These are phyloP conservation scores for Platypus cylindrus DNA, from an alignment of 2,888 invertebrate species.

Conservation along the genomic window DNA sequence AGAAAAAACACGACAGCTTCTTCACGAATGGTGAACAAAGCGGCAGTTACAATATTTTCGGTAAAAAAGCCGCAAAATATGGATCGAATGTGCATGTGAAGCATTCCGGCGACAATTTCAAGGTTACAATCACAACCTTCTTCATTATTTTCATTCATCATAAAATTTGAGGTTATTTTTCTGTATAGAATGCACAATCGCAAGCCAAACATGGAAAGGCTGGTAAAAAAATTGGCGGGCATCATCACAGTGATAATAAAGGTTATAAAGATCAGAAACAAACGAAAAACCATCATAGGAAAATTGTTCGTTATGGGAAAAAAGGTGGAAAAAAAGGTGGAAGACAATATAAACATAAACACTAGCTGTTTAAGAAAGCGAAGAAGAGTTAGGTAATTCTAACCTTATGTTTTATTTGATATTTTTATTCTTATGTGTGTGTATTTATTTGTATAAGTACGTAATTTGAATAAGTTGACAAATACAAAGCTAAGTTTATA, in stretches of 20 bases:
- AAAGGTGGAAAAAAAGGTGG: constrained; percentile 27
- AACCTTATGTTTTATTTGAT: no score
- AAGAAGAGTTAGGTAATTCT: constrained; percentile 1
- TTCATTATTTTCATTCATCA: background rate
- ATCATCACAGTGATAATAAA: constrained; percentile 26
- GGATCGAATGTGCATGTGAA: constrained; percentile 17
- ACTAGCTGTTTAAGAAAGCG: no score
- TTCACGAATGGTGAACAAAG: constrained; percentile 34
- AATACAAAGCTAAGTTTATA: no score
- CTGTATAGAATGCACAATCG: constrained; percentile 21
- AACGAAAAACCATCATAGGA: constrained; percentile 24
- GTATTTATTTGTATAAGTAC: no score
- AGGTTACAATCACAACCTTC: constrained; percentile 16
- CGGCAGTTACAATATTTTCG: constrained; percentile 32
- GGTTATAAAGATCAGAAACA: constrained; percentile 26
- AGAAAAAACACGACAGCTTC: constrained; percentile 34
- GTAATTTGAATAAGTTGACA: no score
- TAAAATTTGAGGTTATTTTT: constrained; percentile 1
- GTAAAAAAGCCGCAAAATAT: constrained; percentile 29
- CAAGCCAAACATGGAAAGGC: constrained; percentile 27
- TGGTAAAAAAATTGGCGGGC: constrained; percentile 26
- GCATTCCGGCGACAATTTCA: constrained; percentile 19
- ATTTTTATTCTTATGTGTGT: no score
- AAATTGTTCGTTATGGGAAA: constrained; percentile 28
- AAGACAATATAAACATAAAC: constrained; percentile 25